Base-by-base conservation (phyloP, 2,113 vertebrate species). In the Perca flavescens region DNA sequence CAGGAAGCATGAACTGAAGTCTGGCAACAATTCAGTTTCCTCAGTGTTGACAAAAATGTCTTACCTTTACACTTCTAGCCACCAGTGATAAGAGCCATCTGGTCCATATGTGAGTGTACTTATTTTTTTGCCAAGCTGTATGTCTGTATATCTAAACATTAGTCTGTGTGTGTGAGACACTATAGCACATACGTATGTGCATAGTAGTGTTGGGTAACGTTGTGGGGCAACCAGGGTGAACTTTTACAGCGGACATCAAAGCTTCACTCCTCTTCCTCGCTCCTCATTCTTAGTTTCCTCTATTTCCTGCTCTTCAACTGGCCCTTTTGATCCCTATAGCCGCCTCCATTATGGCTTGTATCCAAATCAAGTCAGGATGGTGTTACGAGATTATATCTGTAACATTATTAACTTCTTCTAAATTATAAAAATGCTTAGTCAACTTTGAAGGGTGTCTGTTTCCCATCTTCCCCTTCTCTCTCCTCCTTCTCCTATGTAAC, bases 201-300 rank as follows among this genome's bases (percentile, higher is more conserved):
- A 56, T 14, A 61, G 56, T 3, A 21, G 28, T 31, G 21, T 62
- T 73, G 54, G 17, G 63, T n/a, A 81, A 85, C 49, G 16, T 53
- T 16, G 14, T n/a, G 34, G 63, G 64, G 79, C 43, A 81, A 85
- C 40, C 50, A 53, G 21, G 67, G 72, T 28, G 22, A 87, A 83
- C 46, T 86, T 92, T 93, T 89, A 93, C 57, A 46, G 80, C 83
- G 40, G 19, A 89, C 90, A 89, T 92, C 92, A 94, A 94, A 94
- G 93, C 84, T n/a, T 43, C 5, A 34, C 76, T 83, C 65, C 66
- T 87, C 78, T 86, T 86, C 70, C 80, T 79, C 74, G 71, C 56
- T 71, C n/a, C 31, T 63, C 54, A 16, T 79, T 86, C 43, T 36
- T 54, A 19, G 36, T 60, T 25, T 69, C 54, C 69, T 75, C 19